Percentiles rank a stretch among this genome's conserved stretches.
phyloP scores from a whole-genome alignment of 2,113 vertebrate species.

The Lamprologus sp. region DNA sequence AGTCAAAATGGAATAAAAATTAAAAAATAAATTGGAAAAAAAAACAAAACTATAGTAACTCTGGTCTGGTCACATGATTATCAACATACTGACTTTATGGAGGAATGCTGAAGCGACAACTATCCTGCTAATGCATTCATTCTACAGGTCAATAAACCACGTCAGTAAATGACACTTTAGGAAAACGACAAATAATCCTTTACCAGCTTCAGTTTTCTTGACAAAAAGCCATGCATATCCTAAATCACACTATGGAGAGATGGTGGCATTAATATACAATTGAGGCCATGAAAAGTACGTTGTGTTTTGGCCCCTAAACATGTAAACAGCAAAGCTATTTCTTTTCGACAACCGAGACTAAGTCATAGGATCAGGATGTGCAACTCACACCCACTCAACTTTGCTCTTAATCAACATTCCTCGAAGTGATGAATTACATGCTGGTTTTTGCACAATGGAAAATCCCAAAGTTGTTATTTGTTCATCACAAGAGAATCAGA shows the following conservation, averaged over 20 bases:
- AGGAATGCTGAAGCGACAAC: background rate
- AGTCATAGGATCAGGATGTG: background rate
- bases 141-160: background rate
- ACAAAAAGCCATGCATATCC: background rate
- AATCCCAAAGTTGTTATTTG: background rate
- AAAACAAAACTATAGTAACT: background rate
- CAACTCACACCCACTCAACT: background rate
- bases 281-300: background rate
- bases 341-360: background rate
- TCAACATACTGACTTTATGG: background rate
- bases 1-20: background rate
- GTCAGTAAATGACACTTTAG: background rate
- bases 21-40: background rate
- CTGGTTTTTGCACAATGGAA: background rate
- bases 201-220: background rate
- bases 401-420: background rate
- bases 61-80: background rate
- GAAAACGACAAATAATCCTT: background rate
- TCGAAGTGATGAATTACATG: background rate
- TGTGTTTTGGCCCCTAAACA: background rate
- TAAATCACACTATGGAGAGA: background rate
- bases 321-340: background rate
- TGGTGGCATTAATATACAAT: background rate
- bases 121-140: slow-evolving; percentile 9
- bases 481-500: background rate